Evolutionary conservation across 2,113 vertebrate genomes (phyloP), one percentile per base, ranked within the genome.

Genomic region (Sula dactylatra): DNA sequence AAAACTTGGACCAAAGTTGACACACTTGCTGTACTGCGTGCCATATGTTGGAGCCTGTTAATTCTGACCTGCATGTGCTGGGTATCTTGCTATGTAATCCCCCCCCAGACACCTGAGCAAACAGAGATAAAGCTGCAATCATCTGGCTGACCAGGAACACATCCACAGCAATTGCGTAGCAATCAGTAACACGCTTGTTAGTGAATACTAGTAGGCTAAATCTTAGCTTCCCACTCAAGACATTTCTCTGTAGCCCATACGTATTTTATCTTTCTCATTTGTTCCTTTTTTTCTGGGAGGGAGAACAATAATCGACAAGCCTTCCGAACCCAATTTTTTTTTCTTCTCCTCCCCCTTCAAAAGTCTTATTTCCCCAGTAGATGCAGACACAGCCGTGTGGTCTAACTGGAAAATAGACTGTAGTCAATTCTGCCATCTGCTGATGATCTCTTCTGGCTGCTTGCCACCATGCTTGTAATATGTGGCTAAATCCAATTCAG

Each of bases 381-480:
- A 18, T 61, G 72, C 50, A 94, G 69, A 71, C 29, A 25, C 9
- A 67, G 56, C 38, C 5, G 0, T 74, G 86, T 82, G 47, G 80
- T 84, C 47, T 74, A 89, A 84, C 77, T 91, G 32, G 50, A 71
- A 71, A 95, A 92, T 84, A 93, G 88, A 81, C 11, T 89, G 80
- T 70, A 94, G 88, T 88, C 44, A 97, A 76, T 94, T 90, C 92
- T 97, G 91, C 95, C 94, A 97, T 97, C 97, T 95, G 95, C 82
- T 84, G 94, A 70, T 95, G 76, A 89, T 95, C 65, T 67, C 59
- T 82, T 82, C 86, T 84, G 90, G 88, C 69, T 92, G 47, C 50
- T 88, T 91, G 55, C 93, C 95, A 90, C 16, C 8, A 11, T 74
- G 52, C 65, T 81, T 73, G 22, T 77, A 38, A 81, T 67, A 47